Evolutionary conservation across 2,797 vertebrate species (phyloP).

Genomic region (Malurus leucopterus): DNA sequence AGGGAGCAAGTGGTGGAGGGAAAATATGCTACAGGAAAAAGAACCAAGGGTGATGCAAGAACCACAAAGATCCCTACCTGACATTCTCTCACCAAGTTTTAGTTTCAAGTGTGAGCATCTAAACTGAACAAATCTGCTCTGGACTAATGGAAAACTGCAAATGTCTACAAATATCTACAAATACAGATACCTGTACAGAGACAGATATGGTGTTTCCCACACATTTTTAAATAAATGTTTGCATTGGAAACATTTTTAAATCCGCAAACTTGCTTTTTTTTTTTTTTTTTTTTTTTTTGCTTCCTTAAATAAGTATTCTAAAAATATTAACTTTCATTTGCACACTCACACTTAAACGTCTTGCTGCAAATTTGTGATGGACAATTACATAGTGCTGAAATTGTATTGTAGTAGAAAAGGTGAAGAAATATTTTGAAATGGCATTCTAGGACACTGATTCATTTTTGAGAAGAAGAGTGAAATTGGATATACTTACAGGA

Average conservation of each 20-base stretch:
- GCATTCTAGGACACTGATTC: background rate
- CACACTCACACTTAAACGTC: background rate
- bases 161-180: background rate
- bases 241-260: background rate
- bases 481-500: constrained; percentile 77
- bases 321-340: background rate
- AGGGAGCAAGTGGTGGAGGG: background rate
- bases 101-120: background rate
- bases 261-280: background rate
- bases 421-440: background rate
- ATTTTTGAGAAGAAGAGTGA: background rate
- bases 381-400: background rate
- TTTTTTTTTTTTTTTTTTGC: background rate
- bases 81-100: background rate
- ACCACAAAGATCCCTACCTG: background rate
- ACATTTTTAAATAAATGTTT: background rate
- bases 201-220: background rate
- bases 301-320: background rate
- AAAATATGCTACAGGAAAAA: background rate
- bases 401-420: background rate
- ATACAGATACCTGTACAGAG: background rate
- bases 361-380: background rate
- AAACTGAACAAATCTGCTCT: background rate
- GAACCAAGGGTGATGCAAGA: background rate
- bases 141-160: background rate